Base-by-base conservation (phyloP, 2,797 vertebrate species). In the Myotis pilosus region DNA sequence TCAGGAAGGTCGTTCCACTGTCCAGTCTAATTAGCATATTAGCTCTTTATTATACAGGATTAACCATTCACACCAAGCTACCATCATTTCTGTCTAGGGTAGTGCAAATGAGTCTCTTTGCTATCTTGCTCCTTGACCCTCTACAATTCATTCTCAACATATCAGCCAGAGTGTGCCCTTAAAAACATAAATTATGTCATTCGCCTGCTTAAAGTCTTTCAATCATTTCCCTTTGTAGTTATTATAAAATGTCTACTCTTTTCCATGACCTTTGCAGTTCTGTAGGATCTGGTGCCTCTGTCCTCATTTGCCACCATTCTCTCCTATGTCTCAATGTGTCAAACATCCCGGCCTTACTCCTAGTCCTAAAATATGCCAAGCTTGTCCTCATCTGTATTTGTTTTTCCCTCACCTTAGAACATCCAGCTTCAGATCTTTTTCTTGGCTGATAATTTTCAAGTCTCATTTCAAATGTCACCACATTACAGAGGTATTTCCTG, bases 401-500 rank as follows among this genome's bases (percentile, higher is more conserved):
- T 49, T 88, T 66, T 81, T 41, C 1, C 16, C 9, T 95, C 4
- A 41, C 15, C 6, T 85, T 83, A 88, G 82, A 92, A 69, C 1
- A 81, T 84, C 19, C 83, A 82, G 41, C n/a, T 91, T 92, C 44
- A 91, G 13, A 93, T 78, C 2, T 62, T 83, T 89, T 79, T 92
- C 66, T 93, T 94, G 57, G 62, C 16, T 91, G 33, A 5, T 64
- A 72, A 76, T 80, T 89, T 91, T 49, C 55, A 86, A 75, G 55
- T 94, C 22, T 89, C 86, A 85, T 69, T 87, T 87, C 57, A 83
- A 90, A 92, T 55, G 36, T 38, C 75, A 88, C 2, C 30, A 84
- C 55, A 80, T 76, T 89, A 92, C 57, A 92, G n/a, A 85, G 16
- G 0, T 55, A 86, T 51, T 94, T 91, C n/a, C 74, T 81, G 44